These are phyloP conservation scores for Pocillopora verrucosa DNA, from an alignment of 64 coral and sea anemone species.

Conservation along the genomic window DNA sequence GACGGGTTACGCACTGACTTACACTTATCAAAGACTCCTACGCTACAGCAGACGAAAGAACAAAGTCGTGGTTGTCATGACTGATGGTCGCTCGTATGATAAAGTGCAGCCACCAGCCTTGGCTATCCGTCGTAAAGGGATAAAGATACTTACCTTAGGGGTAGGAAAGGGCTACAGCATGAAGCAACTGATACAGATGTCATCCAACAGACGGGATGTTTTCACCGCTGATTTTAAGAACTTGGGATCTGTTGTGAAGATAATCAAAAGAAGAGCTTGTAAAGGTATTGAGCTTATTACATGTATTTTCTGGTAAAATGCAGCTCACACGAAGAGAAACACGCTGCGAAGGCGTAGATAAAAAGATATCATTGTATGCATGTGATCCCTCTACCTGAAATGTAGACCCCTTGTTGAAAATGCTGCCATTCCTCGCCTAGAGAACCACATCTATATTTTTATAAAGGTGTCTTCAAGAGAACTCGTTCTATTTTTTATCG, in stretches of 20 bases:
- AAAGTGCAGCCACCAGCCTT: slow-evolving; percentile 9
- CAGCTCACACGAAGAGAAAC: too few relatives aligned
- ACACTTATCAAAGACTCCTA: slow-evolving; percentile 42
- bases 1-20: slow-evolving; percentile 49
- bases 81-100: slow-evolving; percentile 66
- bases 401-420: too few relatives aligned
- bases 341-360: too few relatives aligned
- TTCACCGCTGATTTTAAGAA: slow-evolving; percentile 63
- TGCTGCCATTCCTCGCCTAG: too few relatives aligned
- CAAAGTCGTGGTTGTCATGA: slow-evolving; percentile 76
- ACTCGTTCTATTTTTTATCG: too few relatives aligned
- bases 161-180: slow-evolving; percentile 60
- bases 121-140: slow-evolving; percentile 36
- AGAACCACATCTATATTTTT: too few relatives aligned
- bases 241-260: slow-evolving; percentile 42
- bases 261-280: slow-evolving; percentile 56
- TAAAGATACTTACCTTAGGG: slow-evolving; percentile 51
- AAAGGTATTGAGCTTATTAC: slow-evolving; percentile 30
- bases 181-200: slow-evolving; percentile 62
- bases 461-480: too few relatives aligned
- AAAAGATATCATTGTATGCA: too few relatives aligned
- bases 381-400: too few relatives aligned
- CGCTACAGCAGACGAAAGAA: slow-evolving; percentile 18
- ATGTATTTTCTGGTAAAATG: too few relatives aligned
- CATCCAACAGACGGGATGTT: slow-evolving; percentile 49